Percentiles rank a stretch among this genome's conserved stretches.
Evolutionary conservation across 2,888 invertebrate genomes (phyloP).

Genomic region (Crossocerus cetratus): DNA sequence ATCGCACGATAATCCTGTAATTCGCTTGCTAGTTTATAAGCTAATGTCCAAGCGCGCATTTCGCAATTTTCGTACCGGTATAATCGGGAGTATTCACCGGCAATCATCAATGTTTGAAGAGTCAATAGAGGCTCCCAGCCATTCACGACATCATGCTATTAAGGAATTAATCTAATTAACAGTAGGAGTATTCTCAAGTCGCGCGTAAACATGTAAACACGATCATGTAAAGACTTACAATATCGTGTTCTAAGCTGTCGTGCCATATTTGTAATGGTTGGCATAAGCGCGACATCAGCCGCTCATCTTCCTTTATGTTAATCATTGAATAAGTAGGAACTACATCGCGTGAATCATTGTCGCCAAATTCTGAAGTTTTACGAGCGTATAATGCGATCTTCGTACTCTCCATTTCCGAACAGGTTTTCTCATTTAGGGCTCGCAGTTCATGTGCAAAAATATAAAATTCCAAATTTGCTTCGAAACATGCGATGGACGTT

Average conservation of each 20-base stretch:
- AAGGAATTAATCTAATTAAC: conserved; percentile 2
- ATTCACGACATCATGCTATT: conserved; percentile 53
- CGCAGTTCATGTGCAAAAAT: conserved; percentile 56
- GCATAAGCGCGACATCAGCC: conserved; percentile 52
- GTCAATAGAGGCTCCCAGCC: conserved; percentile 58
- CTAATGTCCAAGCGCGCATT: conserved; percentile 65
- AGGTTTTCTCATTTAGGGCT: conserved; percentile 49
- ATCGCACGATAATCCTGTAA: conserved; percentile 56
- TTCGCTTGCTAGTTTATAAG: conserved; percentile 62
- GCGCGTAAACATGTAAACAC: neutral
- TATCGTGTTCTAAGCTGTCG: conserved; percentile 45
- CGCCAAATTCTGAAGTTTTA: conserved; percentile 32
- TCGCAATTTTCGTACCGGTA: conserved; percentile 67
- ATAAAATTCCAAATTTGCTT: conserved; percentile 67
- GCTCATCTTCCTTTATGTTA: conserved; percentile 63
- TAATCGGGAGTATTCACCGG: conserved; percentile 69
- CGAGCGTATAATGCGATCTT: conserved; percentile 47
- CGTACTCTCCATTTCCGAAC: conserved; percentile 58
- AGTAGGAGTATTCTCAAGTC: neutral
- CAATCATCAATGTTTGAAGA: conserved; percentile 62
- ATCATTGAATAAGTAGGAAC: conserved; percentile 69
- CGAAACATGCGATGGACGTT: conserved; percentile 41
- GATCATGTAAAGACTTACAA: conserved; percentile 56
- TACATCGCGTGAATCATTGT: conserved; percentile 50
- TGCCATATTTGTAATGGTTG: conserved; percentile 62